Evolutionary conservation across 92 coral and sea anemone species (phyloP).

Genomic region (Ricordea florida): DNA sequence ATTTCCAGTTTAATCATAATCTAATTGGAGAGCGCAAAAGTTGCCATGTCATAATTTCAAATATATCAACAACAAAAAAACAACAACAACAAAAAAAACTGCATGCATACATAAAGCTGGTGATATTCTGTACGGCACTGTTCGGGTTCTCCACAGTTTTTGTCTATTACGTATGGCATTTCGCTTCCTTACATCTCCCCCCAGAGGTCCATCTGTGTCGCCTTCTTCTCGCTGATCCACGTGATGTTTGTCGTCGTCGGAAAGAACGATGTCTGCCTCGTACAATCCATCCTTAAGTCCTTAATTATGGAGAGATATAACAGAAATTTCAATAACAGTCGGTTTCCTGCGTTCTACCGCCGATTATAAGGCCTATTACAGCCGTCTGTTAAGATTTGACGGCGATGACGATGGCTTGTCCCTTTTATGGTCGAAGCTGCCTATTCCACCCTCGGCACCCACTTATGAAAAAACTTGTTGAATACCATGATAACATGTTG

Average conservation of each 20-base stretch:
- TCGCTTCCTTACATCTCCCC: neutral
- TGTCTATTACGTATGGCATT: conserved; percentile 48
- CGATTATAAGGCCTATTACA: no score
- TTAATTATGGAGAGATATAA: neutral
- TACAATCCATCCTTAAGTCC: conserved; percentile 14
- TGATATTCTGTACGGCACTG: conserved; percentile 37
- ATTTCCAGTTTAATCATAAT: no score
- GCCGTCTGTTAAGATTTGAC: no score
- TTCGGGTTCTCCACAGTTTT: conserved; percentile 43
- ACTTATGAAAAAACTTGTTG: no score
- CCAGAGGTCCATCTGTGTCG: conserved; percentile 26
- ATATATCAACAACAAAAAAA: no score
- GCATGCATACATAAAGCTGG: conserved; percentile 32
- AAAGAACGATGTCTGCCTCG: conserved; percentile 53
- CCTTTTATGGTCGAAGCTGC: no score
- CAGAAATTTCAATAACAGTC: neutral
- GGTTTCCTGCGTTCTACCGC: neutral
- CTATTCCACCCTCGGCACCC: no score
- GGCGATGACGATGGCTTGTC: no score
- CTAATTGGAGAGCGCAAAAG: no score
- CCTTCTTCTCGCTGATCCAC: conserved; percentile 44
- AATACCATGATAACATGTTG: no score
- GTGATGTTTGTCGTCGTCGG: conserved; percentile 33
- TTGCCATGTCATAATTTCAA: no score
- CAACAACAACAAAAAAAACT: no score